phyloP scores from a whole-genome alignment of 2,113 vertebrate species.

The Bufo gargarizans region DNA sequence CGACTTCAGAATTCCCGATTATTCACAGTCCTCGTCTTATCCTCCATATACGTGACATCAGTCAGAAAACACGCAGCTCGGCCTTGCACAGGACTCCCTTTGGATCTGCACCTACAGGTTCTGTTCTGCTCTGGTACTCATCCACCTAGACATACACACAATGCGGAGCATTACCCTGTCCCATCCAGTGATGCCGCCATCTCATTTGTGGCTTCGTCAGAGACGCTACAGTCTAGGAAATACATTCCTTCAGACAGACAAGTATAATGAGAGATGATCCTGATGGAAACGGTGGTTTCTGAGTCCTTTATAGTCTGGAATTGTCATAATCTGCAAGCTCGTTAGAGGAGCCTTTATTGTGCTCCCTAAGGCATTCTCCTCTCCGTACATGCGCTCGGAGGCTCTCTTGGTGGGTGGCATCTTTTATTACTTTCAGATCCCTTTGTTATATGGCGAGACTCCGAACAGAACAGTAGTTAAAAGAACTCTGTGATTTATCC shows the following conservation, averaged over 20 bases:
- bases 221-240: background rate
- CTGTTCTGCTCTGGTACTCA: background rate
- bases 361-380: conserved; percentile 29
- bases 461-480: conserved; percentile 5
- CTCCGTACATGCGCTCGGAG: background rate
- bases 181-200: background rate
- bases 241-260: background rate
- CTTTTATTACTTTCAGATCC: conserved; percentile 24
- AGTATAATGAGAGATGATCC: conserved; percentile 2
- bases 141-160: background rate
- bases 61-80: too few relatives aligned
- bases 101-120: too few relatives aligned
- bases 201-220: background rate
- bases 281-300: conserved; percentile 18
- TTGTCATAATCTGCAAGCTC: conserved; percentile 29
- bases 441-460: conserved; percentile 17
- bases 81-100: too few relatives aligned
- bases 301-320: background rate
- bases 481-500: conserved; percentile 24
- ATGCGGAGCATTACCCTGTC: background rate
- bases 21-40: too few relatives aligned
- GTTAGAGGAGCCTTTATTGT: conserved; percentile 30
- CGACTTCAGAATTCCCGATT: too few relatives aligned
- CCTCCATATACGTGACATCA: too few relatives aligned
- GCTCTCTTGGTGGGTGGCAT: conserved; percentile 27